These are phyloP conservation scores for Smittia sp. DNA, from an alignment of 2,888 invertebrate species.

Conservation along the genomic window DNA sequence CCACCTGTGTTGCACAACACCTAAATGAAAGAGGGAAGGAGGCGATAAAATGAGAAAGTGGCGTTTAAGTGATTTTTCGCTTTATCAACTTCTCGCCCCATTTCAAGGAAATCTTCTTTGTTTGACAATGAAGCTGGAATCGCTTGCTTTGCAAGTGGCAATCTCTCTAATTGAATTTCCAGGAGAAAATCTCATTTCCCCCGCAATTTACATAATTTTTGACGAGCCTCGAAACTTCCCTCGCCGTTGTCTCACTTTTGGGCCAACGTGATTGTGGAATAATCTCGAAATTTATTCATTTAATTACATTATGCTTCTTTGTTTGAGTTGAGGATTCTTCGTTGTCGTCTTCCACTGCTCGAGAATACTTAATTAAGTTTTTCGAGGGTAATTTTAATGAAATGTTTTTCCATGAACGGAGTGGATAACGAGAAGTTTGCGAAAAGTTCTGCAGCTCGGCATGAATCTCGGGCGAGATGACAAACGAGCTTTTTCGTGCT, in stretches of 20 bases:
- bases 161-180: slow-evolving; percentile 37
- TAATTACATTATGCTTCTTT: slow-evolving; percentile 40
- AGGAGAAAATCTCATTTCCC: background rate
- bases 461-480: background rate
- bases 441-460: background rate
- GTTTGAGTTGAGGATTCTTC: slow-evolving; percentile 21
- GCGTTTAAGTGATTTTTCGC: slow-evolving; percentile 39
- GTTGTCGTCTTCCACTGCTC: background rate
- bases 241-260: slow-evolving; percentile 14
- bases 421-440: background rate
- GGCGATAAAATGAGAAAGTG: slow-evolving; percentile 34
- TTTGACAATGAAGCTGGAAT: background rate
- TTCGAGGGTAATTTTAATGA: slow-evolving; percentile 18
- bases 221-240: slow-evolving; percentile 5
- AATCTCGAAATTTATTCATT: slow-evolving; percentile 41
- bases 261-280: slow-evolving; percentile 40
- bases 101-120: background rate
- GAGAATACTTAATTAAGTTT: slow-evolving; percentile 38
- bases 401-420: background rate
- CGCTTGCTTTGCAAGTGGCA: background rate
- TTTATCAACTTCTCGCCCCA: slow-evolving; percentile 8
- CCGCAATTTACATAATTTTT: slow-evolving; percentile 37
- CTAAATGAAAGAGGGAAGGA: slow-evolving; percentile 54
- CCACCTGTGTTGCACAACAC: slow-evolving; percentile 86
- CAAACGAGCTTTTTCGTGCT: slow-evolving; percentile 8